Percentiles rank a stretch among this genome's conserved stretches.
Evolutionary conservation across 2,113 vertebrate species (phyloP).

Genomic region (Diphyllodes magnificus): DNA sequence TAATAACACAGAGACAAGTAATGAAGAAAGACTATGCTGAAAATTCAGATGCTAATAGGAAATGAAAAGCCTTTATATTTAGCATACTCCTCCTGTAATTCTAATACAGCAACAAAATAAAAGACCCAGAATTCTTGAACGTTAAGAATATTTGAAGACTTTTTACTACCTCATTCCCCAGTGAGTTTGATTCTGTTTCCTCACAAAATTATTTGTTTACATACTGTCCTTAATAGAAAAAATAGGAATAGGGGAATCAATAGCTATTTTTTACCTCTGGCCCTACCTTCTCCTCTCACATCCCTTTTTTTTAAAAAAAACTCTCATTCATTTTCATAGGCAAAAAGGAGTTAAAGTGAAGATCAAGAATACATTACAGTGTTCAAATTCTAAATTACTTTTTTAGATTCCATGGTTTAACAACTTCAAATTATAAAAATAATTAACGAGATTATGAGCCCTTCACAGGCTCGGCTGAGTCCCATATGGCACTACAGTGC

Average conservation of each 20-base stretch:
- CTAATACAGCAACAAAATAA: background rate
- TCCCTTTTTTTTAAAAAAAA: background rate
- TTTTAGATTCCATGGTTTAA: background rate
- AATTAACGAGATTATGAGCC: slow-evolving; percentile 9
- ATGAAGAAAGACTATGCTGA: background rate
- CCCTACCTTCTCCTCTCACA: background rate
- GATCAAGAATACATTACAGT: background rate
- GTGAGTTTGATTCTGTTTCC: background rate
- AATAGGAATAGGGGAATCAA: background rate
- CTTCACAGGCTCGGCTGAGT: background rate
- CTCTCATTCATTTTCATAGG: background rate
- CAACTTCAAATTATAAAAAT: slow-evolving; percentile 33
- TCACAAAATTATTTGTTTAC: background rate
- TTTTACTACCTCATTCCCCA: background rate
- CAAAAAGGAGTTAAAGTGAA: background rate
- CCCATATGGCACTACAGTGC: background rate
- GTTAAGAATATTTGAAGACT: background rate
- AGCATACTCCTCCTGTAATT: background rate
- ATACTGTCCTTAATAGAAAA: background rate
- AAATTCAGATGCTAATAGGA: background rate
- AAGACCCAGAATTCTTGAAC: background rate
- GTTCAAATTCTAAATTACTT: background rate
- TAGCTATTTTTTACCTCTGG: background rate
- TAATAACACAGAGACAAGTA: background rate
- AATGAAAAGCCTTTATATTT: background rate